These are phyloP conservation scores for Caenorhabditis uteleia DNA, from an alignment of 2,888 invertebrate species.

Conservation along the genomic window DNA sequence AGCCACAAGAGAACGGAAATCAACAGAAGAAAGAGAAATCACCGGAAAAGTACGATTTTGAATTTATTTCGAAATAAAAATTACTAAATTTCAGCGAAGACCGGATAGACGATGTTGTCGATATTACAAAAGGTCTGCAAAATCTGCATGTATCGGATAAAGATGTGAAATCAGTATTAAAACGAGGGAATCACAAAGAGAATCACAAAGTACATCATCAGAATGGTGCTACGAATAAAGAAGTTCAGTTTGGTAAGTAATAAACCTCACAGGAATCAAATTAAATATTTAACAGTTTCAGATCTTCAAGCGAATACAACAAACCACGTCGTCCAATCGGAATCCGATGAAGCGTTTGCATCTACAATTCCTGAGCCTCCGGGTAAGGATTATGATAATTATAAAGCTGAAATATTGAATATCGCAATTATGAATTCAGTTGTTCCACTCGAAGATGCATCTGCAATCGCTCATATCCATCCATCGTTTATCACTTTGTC, in stretches of 20 bases:
- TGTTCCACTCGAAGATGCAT: constrained; percentile 24
- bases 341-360: constrained; percentile 25
- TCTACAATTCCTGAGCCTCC: constrained; percentile 17
- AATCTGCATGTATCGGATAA: neutral
- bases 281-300: constrained; percentile 5
- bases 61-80: neutral
- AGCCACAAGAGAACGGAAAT: neutral
- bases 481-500: constrained; percentile 48
- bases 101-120: neutral
- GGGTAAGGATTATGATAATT: constrained; percentile 2
- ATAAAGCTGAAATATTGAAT: neutral
- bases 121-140: neutral
- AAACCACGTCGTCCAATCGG: constrained; percentile 7
- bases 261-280: neutral
- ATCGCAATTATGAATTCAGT: constrained; percentile 1
- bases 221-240: neutral
- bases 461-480: constrained; percentile 37
- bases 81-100: neutral
- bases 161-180: constrained; percentile 9
- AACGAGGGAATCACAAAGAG: too few relatives aligned
- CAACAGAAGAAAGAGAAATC: neutral
- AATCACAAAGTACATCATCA: too few relatives aligned
- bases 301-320: constrained; percentile 27
- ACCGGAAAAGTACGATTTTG: neutral
- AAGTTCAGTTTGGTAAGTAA: constrained; percentile 23